Base-by-base conservation (phyloP, 2,888 invertebrate genomes). In the Cylloceria caligata region DNA sequence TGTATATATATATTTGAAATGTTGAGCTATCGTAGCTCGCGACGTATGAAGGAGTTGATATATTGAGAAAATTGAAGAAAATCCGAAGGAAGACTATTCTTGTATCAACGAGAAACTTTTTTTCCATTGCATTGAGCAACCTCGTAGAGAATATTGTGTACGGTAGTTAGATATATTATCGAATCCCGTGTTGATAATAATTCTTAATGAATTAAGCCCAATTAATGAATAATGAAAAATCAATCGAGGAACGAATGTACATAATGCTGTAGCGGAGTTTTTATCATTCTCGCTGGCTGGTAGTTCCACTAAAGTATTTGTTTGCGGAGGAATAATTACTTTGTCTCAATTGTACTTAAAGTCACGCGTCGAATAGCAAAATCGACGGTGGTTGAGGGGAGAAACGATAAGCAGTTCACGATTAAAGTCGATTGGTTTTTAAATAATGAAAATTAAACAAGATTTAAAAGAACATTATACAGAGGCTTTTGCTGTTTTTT, bases 101-200 rank as follows among this genome's bases (percentile, higher is more conserved):
- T 82, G 74, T 78, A 71, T 75, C 74, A 57, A 78, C 73, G 69
- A 74, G 39, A 81, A 67, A 75, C 34, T 69, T 47, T 67, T 71
- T 74, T 69, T 81, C 69, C 78, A 78, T 60, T 78, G 78, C 81
- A 81, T 81, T 81, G 74, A 74, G 78, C 69, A 65, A 81, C 16
- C 71, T 78, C 49, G 68, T 71, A 81, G 55, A 78, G 64, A 24
- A 42, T 74, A 74, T 78, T 57, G 75, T 82, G 74, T 71, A 78
- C 78, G 57, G 39, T 74, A 74, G 81, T 27, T 75, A 69, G 42
- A 60, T 34, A 39, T 55, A 73, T 77, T 55, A 64, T 65, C 36
- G 57, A 80, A 57, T 81, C 45, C 65, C 77, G 34, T 39, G 47
- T 45, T 73, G 11, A 67, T 24, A 30, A 60, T 21, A 69, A 72